A percentile compares a stretch with the other conserved stretches of the same genome.
Evolutionary conservation across 2,797 vertebrate species (phyloP).

Genomic region (Cossypha dichroa): DNA sequence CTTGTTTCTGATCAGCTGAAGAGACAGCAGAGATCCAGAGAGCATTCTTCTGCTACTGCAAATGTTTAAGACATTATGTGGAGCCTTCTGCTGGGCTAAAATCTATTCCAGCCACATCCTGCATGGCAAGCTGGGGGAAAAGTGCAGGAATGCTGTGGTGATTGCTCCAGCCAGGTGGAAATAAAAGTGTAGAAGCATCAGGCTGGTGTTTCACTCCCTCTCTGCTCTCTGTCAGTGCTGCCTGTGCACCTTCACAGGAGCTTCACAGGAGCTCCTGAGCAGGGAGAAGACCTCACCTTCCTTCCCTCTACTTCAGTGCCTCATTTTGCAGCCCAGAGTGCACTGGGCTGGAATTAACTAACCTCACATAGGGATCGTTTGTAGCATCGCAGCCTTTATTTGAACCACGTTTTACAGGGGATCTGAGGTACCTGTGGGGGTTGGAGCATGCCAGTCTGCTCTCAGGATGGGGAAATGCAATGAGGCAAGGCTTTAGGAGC

Average conservation of each 20-base stretch:
- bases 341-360: background rate
- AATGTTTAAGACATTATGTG: background rate
- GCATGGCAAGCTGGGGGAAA: background rate
- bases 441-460: background rate
- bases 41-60: background rate
- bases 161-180: background rate
- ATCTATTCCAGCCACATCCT: background rate
- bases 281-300: background rate
- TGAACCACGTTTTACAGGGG: background rate
- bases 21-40: background rate
- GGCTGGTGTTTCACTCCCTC: background rate
- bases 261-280: background rate
- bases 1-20: background rate
- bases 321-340: rapidly evolving
- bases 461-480: background rate
- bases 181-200: background rate
- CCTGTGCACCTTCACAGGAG: rapidly evolving
- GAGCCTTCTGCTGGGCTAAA: background rate
- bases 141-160: rapidly evolving
- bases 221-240: background rate
- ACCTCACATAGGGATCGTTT: background rate
- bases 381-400: background rate
- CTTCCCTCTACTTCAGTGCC: background rate
- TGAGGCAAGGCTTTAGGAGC: background rate
- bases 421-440: background rate